These are phyloP conservation scores for Sipunculus nudus DNA, from an alignment of 2,888 invertebrate genomes.

Conservation along the genomic window DNA sequence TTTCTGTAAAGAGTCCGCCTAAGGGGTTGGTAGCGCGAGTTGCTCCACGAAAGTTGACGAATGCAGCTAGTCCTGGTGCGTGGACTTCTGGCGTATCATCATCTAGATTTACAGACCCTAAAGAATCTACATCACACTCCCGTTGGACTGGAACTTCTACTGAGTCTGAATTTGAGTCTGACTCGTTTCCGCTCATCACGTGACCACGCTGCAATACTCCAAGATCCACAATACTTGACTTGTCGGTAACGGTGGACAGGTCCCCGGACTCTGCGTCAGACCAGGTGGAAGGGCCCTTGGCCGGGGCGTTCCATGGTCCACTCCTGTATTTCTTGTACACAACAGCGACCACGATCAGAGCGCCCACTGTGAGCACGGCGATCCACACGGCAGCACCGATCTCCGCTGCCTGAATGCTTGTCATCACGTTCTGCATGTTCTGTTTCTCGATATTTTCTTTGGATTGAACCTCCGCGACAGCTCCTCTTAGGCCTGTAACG, in stretches of 20 bases:
- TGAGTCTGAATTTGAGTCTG: too few species aligned
- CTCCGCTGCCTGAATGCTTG: conserved; percentile 9
- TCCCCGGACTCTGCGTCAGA: conserved; percentile 9
- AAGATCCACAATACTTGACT: conserved; percentile 1
- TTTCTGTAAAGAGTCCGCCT: too few species aligned
- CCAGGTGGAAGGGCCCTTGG: not conserved
- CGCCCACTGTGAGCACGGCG: conserved; percentile 14
- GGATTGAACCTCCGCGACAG: not conserved
- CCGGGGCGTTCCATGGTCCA: not conserved
- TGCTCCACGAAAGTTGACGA: too few species aligned
- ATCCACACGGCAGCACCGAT: conserved; percentile 14
- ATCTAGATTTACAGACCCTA: too few species aligned
- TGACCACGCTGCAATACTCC: too few species aligned
- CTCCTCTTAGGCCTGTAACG: not conserved
- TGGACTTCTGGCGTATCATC: too few species aligned
- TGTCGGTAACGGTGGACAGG: not conserved
- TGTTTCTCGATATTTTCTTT: not conserved
- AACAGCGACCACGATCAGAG: not conserved
- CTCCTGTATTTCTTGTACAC: conserved; percentile 5
- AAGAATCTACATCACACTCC: too few species aligned
- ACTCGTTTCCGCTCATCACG: too few species aligned
- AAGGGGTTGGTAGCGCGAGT: too few species aligned
- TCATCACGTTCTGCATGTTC: not conserved
- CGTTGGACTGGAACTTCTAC: too few species aligned
- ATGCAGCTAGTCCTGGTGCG: too few species aligned